Percentiles rank a stretch among this genome's conserved stretches.
Evolutionary conservation across 2,888 invertebrate species (phyloP).

Genomic region (Netelia fuscicornis): DNA sequence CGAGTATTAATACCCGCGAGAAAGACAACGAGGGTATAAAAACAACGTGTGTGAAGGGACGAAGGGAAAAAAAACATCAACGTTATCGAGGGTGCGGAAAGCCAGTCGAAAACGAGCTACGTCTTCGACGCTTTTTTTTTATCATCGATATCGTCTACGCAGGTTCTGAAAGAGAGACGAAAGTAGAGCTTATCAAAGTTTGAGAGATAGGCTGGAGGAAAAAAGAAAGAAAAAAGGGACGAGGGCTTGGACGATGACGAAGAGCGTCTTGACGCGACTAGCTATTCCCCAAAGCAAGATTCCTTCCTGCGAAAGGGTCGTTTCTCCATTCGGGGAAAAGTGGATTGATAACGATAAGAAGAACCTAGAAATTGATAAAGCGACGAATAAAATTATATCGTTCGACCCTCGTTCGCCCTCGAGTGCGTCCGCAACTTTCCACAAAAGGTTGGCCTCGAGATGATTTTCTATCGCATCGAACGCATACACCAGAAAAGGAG

Average conservation of each 20-base stretch:
- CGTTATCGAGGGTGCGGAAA: slow-evolving; percentile 51
- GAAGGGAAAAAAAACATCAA: neutral
- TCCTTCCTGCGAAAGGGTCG: neutral
- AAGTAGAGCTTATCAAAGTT: slow-evolving; percentile 44
- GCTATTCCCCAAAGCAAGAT: neutral
- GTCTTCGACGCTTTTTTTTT: slow-evolving; percentile 23
- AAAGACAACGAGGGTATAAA: slow-evolving; percentile 56
- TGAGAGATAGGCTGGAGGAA: slow-evolving; percentile 30
- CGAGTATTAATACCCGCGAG: slow-evolving; percentile 21
- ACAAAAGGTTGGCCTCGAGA: neutral
- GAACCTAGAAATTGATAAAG: slow-evolving; percentile 34
- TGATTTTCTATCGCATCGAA: neutral
- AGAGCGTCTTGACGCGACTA: slow-evolving; percentile 31
- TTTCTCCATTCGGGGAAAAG: slow-evolving; percentile 30
- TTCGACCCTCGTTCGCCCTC: neutral
- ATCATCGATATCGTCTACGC: slow-evolving; percentile 2
- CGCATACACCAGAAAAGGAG: neutral
- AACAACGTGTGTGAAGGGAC: slow-evolving; percentile 41
- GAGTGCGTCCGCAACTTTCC: too few relatives aligned
- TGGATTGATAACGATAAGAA: slow-evolving; percentile 27
- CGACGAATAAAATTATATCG: slow-evolving; percentile 48
- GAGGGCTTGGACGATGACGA: slow-evolving; percentile 20
- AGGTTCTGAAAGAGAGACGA: slow-evolving; percentile 4
- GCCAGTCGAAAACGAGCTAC: slow-evolving; percentile 46
- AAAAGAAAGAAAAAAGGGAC: too few relatives aligned